These are phyloP conservation scores for Sialis fuliginosa DNA, from an alignment of 2,888 invertebrate genomes.

Conservation along the genomic window DNA sequence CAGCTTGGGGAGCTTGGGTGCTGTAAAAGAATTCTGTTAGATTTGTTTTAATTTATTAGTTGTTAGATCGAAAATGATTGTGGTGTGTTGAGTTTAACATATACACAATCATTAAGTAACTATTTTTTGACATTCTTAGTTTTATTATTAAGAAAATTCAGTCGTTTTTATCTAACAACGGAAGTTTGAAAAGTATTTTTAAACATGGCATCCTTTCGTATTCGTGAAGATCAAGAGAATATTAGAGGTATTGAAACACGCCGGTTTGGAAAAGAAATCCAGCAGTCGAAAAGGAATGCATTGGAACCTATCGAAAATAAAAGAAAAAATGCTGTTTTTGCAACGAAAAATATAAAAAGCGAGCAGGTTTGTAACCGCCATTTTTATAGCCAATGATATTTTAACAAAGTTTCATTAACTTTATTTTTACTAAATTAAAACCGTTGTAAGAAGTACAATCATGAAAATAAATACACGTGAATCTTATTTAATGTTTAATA, in stretches of 20 bases:
- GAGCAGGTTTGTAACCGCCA: constrained; percentile 31
- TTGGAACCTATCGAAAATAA: constrained; percentile 44
- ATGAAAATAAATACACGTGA: not conserved
- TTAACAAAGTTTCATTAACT: not conserved
- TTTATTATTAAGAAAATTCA: not conserved
- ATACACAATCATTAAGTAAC: not conserved
- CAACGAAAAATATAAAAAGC: constrained; percentile 30
- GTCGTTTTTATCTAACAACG: not conserved
- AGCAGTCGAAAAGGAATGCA: constrained; percentile 40
- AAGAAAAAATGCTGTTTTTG: not conserved
- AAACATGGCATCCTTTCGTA: constrained; percentile 54
- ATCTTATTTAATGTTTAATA: too few species aligned
- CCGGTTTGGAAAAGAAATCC: constrained; percentile 33
- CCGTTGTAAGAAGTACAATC: not conserved
- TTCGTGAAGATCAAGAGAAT: constrained; percentile 66
- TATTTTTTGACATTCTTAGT: not conserved
- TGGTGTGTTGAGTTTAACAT: not conserved
- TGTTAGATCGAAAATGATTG: not conserved
- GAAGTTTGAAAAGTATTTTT: not conserved
- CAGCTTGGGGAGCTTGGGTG: not conserved
- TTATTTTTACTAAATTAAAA: not conserved
- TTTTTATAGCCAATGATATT: not conserved
- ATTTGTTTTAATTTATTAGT: not conserved
- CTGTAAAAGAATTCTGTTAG: not conserved
- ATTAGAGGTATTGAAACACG: constrained; percentile 22